phyloP scores from a whole-genome alignment of 2,113 vertebrate genomes.

The Fregetta grallaria region DNA sequence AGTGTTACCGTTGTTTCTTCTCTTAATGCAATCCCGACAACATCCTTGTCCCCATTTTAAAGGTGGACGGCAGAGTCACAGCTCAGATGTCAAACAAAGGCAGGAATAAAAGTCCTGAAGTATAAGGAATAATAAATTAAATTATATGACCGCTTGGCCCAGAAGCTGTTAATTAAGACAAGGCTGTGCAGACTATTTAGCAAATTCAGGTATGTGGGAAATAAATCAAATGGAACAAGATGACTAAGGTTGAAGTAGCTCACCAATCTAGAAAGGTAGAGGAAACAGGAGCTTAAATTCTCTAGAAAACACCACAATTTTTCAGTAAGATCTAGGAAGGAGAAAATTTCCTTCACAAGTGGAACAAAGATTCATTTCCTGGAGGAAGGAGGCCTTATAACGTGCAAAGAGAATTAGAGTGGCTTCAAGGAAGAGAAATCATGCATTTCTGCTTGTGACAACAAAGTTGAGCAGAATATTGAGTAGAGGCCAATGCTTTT shows the following conservation, averaged over 20 bases:
- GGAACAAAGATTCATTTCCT: slow-evolving; percentile 10
- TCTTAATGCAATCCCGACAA: not conserved
- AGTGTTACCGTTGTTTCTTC: not conserved
- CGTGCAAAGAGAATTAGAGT: not conserved
- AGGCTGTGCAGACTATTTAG: not conserved
- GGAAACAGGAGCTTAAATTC: not conserved
- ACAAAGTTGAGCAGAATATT: not conserved
- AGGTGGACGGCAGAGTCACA: not conserved
- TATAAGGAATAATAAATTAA: not conserved
- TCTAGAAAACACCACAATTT: not conserved
- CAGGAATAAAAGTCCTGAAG: not conserved
- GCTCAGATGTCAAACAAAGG: not conserved
- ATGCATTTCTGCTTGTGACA: not conserved
- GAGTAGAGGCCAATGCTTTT: not conserved
- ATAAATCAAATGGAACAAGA: not conserved
- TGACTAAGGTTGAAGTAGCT: not conserved
- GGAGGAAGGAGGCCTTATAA: not conserved
- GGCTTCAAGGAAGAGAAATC: not conserved
- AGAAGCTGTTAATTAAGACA: not conserved
- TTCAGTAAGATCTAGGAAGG: not conserved
- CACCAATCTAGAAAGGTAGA: not conserved
- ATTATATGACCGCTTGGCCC: not conserved
- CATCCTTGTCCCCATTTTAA: not conserved
- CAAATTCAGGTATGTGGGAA: not conserved
- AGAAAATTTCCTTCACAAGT: not conserved